Conservation (phyloP, 2,797 vertebrate species). For the Spinus olivaceus region DNA sequence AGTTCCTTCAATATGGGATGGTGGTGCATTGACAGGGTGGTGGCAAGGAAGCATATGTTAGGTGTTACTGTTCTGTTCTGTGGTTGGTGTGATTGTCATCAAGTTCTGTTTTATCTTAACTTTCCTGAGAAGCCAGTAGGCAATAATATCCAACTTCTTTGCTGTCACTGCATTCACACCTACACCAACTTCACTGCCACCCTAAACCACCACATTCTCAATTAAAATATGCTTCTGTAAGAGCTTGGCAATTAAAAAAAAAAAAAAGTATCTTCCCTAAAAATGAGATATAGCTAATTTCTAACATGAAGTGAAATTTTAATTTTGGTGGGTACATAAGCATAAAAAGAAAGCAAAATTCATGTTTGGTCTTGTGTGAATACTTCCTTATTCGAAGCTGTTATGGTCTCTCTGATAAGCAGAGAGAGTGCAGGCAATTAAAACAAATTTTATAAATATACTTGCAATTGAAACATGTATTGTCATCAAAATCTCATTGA, state of each 20-base stretch:
- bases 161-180: conserved; percentile 26
- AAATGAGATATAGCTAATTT: not conserved
- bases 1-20: not conserved
- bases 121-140: conserved; percentile 3
- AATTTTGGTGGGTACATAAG: not conserved
- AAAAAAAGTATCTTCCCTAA: not conserved
- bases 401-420: not conserved
- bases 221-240: conserved; percentile 1
- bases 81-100: not conserved
- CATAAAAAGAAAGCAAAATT: not conserved
- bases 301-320: not conserved
- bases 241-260: not conserved
- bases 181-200: not conserved
- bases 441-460: conserved; percentile 13
- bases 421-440: not conserved
- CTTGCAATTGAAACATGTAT: not conserved
- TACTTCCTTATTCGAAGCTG: conserved; percentile 4
- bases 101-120: conserved; percentile 8
- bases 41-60: conserved; percentile 24
- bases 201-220: not conserved
- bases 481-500: not conserved
- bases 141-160: conserved; percentile 7
- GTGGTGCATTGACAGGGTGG: not conserved
- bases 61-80: conserved; percentile 21
- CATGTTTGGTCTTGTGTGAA: not conserved